Conservation (phyloP, 2,797 vertebrate species). For the Bovichtus diacanthus region DNA sequence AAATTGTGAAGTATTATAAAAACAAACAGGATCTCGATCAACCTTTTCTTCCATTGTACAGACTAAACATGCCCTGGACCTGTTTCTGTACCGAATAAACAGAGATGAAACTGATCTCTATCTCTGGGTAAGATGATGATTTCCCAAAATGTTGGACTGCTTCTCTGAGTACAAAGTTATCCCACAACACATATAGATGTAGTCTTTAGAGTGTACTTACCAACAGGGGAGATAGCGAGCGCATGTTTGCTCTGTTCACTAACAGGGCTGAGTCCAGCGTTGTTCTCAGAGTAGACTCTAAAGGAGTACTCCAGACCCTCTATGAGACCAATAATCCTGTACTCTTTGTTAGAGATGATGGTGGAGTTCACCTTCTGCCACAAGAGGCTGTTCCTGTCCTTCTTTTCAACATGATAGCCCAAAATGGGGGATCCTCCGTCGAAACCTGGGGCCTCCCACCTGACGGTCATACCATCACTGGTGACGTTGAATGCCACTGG, state of each 20-base stretch:
- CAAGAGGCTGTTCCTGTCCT: slow-evolving; percentile 97
- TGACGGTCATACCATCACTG: slow-evolving; percentile 95
- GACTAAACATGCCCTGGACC: neutral
- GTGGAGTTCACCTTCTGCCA: slow-evolving; percentile 95
- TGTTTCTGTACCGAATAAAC: neutral
- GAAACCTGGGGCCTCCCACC: slow-evolving; percentile 94
- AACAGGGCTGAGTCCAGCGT: slow-evolving; percentile 91
- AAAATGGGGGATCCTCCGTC: slow-evolving; percentile 95
- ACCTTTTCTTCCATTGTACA: neutral
- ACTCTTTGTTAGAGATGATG: slow-evolving; percentile 93
- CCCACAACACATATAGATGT: neutral
- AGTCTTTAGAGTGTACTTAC: slow-evolving; percentile 84
- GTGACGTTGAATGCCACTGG: slow-evolving; percentile 94
- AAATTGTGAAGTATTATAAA: neutral
- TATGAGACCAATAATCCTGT: slow-evolving; percentile 91
- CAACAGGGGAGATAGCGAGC: slow-evolving; percentile 96
- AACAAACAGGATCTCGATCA: neutral
- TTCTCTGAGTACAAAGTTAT: no score
- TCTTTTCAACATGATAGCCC: slow-evolving; percentile 97
- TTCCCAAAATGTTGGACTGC: neutral
- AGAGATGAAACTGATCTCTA: neutral
- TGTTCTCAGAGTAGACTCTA: slow-evolving; percentile 96
- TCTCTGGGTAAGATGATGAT: neutral
- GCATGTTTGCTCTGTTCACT: slow-evolving; percentile 97
- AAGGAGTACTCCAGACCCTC: slow-evolving; percentile 98